A percentile compares a stretch with the other conserved stretches of the same genome.
Conservation (phyloP, 2,888 invertebrate species). For the Chrysolina oricalcia region DNA sequence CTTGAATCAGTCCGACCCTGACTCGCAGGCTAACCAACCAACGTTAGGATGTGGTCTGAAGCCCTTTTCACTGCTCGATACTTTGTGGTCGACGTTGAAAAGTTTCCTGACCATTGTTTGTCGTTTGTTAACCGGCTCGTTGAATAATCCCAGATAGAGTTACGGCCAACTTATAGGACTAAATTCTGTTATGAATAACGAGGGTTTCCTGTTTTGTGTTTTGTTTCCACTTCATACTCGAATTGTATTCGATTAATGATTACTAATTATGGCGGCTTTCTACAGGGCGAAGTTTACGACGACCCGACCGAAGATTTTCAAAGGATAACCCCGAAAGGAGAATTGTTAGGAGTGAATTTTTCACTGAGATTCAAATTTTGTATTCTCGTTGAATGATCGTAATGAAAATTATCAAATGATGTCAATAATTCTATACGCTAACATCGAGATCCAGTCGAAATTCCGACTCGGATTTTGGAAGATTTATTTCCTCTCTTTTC, state of each 20-base stretch:
- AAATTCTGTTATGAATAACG: constrained; percentile 59
- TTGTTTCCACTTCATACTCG: constrained; percentile 28
- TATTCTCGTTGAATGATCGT: too few relatives aligned
- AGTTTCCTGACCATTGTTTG: constrained; percentile 67
- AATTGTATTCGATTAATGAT: constrained; percentile 18
- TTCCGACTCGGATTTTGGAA: too few relatives aligned
- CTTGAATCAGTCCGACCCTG: background rate
- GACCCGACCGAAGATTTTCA: too few relatives aligned
- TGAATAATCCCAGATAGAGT: constrained; percentile 64
- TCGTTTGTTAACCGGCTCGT: constrained; percentile 67
- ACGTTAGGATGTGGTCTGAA: constrained; percentile 65
- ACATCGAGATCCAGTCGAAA: too few relatives aligned
- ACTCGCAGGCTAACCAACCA: constrained; percentile 9
- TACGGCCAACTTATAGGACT: constrained; percentile 58
- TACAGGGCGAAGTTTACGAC: background rate
- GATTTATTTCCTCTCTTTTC: too few relatives aligned
- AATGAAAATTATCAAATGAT: too few relatives aligned
- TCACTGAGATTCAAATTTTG: too few relatives aligned
- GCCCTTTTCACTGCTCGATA: constrained; percentile 62
- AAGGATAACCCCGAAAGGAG: too few relatives aligned
- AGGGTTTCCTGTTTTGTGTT: constrained; percentile 55
- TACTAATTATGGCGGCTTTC: background rate
- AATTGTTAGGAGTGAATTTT: too few relatives aligned
- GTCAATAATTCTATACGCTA: too few relatives aligned
- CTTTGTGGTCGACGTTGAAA: constrained; percentile 64